Percentiles rank a stretch among this genome's conserved stretches.
Evolutionary conservation across 2,888 invertebrate genomes (phyloP).

Genomic region (Linyphia triangularis): DNA sequence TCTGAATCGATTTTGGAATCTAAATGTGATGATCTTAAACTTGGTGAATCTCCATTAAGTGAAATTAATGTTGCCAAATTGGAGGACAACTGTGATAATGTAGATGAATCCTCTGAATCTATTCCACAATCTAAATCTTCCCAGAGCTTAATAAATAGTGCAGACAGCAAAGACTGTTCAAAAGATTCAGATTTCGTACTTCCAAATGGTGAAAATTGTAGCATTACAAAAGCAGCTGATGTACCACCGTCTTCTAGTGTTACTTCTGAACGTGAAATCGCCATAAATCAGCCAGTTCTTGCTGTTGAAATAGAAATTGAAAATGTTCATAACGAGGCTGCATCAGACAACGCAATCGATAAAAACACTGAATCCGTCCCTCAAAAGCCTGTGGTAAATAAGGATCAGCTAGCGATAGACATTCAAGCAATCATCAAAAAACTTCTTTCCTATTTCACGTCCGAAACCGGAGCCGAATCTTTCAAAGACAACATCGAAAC

Average conservation of each 20-base stretch:
- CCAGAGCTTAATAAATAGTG: conserved; percentile 1
- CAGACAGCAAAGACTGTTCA: background rate
- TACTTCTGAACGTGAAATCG: background rate
- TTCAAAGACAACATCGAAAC: conserved; percentile 55
- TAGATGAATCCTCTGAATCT: background rate
- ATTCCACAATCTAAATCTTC: background rate
- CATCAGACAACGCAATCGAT: background rate
- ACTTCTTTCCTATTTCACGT: conserved; percentile 59
- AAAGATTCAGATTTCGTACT: background rate
- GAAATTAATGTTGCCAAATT: background rate
- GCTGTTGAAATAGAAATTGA: conserved; percentile 10
- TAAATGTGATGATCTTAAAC: background rate
- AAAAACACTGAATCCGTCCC: background rate
- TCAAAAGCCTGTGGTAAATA: conserved; percentile 31
- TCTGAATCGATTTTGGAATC: background rate
- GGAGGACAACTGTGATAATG: conserved; percentile 1
- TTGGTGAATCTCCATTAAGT: background rate
- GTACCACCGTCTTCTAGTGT: background rate
- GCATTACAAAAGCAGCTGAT: background rate
- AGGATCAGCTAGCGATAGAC: conserved; percentile 62
- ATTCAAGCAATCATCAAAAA: conserved; percentile 70
- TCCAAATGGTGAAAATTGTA: background rate
- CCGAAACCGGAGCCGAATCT: conserved; percentile 27
- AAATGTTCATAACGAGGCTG: background rate
- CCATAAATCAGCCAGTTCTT: background rate